phyloP scores from a whole-genome alignment of 2,797 vertebrate genomes.

The Botia kubotai region DNA sequence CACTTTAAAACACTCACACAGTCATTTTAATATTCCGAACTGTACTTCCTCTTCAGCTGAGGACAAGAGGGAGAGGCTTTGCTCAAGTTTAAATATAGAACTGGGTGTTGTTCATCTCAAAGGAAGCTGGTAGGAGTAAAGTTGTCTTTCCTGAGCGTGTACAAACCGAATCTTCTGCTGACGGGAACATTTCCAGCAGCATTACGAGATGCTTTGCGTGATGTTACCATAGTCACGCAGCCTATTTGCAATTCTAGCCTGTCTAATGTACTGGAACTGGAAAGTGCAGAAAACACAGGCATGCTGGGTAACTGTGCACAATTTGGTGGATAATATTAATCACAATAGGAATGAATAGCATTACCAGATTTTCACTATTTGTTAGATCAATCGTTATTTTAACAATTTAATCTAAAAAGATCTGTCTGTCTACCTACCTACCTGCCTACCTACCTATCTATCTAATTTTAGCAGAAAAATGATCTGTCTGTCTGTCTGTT shows the following conservation, averaged over 20 bases:
- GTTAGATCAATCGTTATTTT: too few relatives aligned
- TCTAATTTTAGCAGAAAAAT: too few relatives aligned
- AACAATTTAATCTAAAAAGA: too few relatives aligned
- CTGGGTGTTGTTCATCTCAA: conserved; percentile 23
- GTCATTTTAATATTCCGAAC: background rate
- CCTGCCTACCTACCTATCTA: too few relatives aligned
- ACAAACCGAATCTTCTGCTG: conserved; percentile 50
- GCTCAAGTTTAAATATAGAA: conserved; percentile 25
- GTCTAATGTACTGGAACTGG: conserved; percentile 47
- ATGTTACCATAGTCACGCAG: conserved; percentile 62
- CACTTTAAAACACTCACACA: conserved; percentile 17
- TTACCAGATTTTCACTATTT: background rate
- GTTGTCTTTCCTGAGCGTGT: conserved; percentile 36
- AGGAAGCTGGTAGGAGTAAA: conserved; percentile 27
- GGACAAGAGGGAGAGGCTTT: background rate
- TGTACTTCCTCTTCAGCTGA: background rate
- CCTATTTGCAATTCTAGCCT: conserved; percentile 60
- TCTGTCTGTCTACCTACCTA: too few relatives aligned
- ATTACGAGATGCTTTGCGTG: conserved; percentile 54
- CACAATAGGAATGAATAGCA: background rate
- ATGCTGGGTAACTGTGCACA: background rate
- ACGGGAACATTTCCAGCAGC: conserved; percentile 56
- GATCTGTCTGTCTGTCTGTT: too few relatives aligned
- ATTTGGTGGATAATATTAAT: background rate
- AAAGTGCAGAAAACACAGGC: conserved; percentile 6